A percentile compares a stretch with the other conserved stretches of the same genome.
Evolutionary conservation across 2,888 invertebrate species (phyloP).

Genomic region (Rhingia rostrata): DNA sequence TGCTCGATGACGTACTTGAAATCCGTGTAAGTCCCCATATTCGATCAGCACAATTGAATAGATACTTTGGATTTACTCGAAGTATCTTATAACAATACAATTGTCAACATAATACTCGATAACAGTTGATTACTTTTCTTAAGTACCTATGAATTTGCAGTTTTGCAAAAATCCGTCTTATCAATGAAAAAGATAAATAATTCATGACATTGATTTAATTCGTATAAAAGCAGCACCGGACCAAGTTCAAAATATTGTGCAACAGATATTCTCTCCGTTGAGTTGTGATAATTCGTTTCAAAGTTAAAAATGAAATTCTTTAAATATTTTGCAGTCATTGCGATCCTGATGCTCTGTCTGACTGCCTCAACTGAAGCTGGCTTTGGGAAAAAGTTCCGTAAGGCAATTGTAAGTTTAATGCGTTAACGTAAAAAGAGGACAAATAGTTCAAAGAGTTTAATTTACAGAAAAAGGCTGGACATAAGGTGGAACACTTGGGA

Average conservation of each 20-base stretch:
- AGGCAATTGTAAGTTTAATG: constrained; percentile 43
- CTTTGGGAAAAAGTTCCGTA: constrained; percentile 47
- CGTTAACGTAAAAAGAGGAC: no score
- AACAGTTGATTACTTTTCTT: background rate
- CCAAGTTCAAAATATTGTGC: background rate
- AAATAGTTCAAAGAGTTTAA: no score
- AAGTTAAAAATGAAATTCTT: constrained; percentile 48
- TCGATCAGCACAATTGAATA: no score
- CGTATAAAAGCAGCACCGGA: constrained; percentile 22
- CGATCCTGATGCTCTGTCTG: constrained; percentile 46
- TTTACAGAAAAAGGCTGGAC: constrained; percentile 45
- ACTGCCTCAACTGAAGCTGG: constrained; percentile 58
- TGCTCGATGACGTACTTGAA: no score
- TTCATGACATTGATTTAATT: background rate
- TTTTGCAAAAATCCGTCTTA: background rate
- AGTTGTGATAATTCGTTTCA: background rate
- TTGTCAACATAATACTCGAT: background rate
- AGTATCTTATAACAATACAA: no score
- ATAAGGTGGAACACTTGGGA: constrained; percentile 43
- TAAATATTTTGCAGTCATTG: constrained; percentile 27
- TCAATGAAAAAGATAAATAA: background rate
- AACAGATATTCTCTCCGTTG: background rate
- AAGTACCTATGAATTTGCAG: constrained; percentile 5
- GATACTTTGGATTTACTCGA: no score
- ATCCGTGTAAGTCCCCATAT: no score